Evolutionary conservation across 2,113 vertebrate species (phyloP).

Genomic region (Xiphophorus maculatus): DNA sequence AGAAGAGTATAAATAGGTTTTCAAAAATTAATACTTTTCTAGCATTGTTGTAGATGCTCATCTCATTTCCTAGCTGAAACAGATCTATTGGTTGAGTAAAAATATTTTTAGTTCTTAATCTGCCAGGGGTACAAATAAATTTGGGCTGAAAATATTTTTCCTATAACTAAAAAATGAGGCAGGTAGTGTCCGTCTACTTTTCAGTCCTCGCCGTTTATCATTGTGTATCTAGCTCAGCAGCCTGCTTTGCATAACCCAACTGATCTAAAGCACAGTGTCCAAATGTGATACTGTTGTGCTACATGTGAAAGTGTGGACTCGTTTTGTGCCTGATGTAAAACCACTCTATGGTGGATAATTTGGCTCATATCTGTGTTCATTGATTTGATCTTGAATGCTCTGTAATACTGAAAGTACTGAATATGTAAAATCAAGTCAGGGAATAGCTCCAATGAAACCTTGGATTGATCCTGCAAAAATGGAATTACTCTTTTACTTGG

Average conservation of each 20-base stretch:
- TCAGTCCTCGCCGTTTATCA: background rate
- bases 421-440: conserved; percentile 2
- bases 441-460: background rate
- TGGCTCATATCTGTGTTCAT: conserved; percentile 26
- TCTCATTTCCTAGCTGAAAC: too few relatives aligned
- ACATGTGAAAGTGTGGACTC: conserved; percentile 27
- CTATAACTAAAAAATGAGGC: too few relatives aligned
- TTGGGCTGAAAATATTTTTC: too few relatives aligned
- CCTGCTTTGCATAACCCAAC: conserved; percentile 50
- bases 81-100: too few relatives aligned
- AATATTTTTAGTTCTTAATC: too few relatives aligned
- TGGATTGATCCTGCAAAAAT: background rate
- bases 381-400: conserved; percentile 32
- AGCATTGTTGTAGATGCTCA: too few relatives aligned
- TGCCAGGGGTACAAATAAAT: too few relatives aligned
- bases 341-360: conserved; percentile 27
- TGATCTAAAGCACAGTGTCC: conserved; percentile 24
- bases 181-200: background rate
- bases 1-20: too few relatives aligned
- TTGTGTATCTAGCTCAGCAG: conserved; percentile 1
- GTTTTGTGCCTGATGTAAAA: conserved; percentile 35
- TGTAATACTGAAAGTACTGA: conserved; percentile 19
- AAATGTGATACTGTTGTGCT: conserved; percentile 34
- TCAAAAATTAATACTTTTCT: too few relatives aligned
- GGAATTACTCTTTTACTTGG: conserved; percentile 2